Conservation (phyloP, 2,113 vertebrate species). For the Hirundichthys speculiger region DNA sequence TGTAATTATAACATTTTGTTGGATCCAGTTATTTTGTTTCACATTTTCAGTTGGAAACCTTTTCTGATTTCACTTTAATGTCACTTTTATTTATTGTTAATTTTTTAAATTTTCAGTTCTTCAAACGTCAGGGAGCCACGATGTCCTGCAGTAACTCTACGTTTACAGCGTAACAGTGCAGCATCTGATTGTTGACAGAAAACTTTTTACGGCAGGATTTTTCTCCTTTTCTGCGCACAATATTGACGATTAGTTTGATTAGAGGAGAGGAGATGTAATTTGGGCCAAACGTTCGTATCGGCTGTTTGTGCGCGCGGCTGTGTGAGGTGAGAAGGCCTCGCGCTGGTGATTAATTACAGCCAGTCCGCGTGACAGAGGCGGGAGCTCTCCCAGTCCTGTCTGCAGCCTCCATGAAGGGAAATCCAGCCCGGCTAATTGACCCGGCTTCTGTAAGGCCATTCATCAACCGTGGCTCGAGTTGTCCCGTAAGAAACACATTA, state of each 20-base stretch:
- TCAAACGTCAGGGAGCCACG: too few species aligned
- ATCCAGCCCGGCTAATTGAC: slow-evolving; percentile 81
- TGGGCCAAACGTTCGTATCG: slow-evolving; percentile 57
- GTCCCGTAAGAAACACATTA: slow-evolving; percentile 77
- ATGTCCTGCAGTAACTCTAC: not conserved
- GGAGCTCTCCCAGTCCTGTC: slow-evolving; percentile 63
- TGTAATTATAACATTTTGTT: too few species aligned
- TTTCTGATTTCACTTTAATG: too few species aligned
- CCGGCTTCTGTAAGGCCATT: slow-evolving; percentile 82
- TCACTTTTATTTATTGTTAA: too few species aligned
- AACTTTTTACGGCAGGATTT: slow-evolving; percentile 22
- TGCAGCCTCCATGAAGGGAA: slow-evolving; percentile 69
- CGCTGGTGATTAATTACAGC: slow-evolving; percentile 81
- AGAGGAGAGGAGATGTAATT: slow-evolving; percentile 65
- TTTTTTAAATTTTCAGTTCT: too few species aligned
- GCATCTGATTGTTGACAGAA: not conserved
- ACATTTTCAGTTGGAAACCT: too few species aligned
- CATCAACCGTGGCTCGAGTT: slow-evolving; percentile 76
- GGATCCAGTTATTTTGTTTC: too few species aligned
- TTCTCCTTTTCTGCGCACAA: slow-evolving; percentile 30
- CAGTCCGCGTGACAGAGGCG: slow-evolving; percentile 70
- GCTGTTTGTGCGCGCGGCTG: slow-evolving; percentile 54
- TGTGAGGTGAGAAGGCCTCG: slow-evolving; percentile 74
- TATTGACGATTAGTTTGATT: slow-evolving; percentile 71
- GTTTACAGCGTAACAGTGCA: not conserved